Conservation (phyloP, 2,797 vertebrate species). For the Sebastes dallii region DNA sequence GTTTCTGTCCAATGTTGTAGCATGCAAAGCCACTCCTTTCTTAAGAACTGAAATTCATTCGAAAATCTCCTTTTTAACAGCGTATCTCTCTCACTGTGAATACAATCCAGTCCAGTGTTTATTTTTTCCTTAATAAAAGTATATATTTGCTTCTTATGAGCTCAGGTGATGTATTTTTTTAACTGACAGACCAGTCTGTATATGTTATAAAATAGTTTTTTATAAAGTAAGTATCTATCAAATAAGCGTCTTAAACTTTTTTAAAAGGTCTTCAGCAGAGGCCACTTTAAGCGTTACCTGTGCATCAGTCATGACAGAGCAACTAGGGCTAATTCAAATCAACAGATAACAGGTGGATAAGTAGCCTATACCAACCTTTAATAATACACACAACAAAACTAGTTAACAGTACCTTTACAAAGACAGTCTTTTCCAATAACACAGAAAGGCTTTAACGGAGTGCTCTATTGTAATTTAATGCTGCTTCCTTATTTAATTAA, state of each 20-base stretch:
- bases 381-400: not conserved
- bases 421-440: not conserved
- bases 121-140: not conserved
- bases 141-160: not conserved
- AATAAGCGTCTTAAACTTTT: not conserved
- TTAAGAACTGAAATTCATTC: constrained; percentile 34
- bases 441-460: not conserved
- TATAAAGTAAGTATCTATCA: not conserved
- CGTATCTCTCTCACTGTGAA: not conserved
- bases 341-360: constrained; percentile 60
- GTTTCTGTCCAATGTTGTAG: constrained; percentile 75
- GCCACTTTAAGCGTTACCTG: not conserved
- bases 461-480: not conserved
- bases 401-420: not conserved
- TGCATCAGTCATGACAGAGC: not conserved
- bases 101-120: not conserved
- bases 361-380: not conserved
- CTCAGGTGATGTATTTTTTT: not conserved
- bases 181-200: not conserved
- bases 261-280: not conserved
- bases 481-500: not conserved
- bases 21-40: constrained; percentile 78
- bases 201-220: not conserved
- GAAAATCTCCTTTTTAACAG: constrained; percentile 5
- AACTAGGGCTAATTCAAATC: not conserved